These are phyloP conservation scores for Formica exsecta DNA, from an alignment of 1,140 invertebrate genomes.

Conservation along the genomic window DNA sequence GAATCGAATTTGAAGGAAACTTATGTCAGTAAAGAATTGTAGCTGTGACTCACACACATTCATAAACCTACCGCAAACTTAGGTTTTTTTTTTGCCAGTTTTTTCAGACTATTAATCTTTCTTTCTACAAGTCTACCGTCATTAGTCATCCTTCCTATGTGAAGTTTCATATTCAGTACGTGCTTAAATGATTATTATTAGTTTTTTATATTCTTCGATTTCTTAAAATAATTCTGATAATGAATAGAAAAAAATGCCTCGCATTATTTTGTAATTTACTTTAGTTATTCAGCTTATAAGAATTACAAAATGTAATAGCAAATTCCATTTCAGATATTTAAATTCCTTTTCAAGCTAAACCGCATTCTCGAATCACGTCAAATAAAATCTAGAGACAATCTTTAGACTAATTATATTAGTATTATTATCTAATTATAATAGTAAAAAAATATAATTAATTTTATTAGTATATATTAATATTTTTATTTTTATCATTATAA, in stretches of 20 bases:
- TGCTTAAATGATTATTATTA: not conserved
- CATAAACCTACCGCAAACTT: not conserved
- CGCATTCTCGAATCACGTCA: not conserved
- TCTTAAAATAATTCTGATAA: not conserved
- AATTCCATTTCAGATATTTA: not conserved
- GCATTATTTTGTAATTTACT: not conserved
- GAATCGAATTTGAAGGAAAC: not conserved
- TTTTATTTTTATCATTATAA: too few relatives aligned
- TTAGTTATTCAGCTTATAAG: not conserved
- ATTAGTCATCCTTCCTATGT: not conserved
- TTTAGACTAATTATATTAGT: not conserved
- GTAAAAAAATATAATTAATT: not conserved
- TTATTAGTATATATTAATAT: not conserved
- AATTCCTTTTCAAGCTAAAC: not conserved
- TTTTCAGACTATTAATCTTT: constrained; percentile 3
- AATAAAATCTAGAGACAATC: not conserved
- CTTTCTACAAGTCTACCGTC: not conserved
- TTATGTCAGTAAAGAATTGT: not conserved
- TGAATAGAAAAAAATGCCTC: not conserved
- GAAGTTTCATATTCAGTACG: not conserved
- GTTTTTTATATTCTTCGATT: not conserved
- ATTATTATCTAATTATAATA: too few relatives aligned
- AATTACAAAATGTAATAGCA: not conserved
- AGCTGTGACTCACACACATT: not conserved
- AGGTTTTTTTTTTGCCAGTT: not conserved